These are phyloP conservation scores for Philereme transversata DNA, from an alignment of 2,888 invertebrate species.

Conservation along the genomic window DNA sequence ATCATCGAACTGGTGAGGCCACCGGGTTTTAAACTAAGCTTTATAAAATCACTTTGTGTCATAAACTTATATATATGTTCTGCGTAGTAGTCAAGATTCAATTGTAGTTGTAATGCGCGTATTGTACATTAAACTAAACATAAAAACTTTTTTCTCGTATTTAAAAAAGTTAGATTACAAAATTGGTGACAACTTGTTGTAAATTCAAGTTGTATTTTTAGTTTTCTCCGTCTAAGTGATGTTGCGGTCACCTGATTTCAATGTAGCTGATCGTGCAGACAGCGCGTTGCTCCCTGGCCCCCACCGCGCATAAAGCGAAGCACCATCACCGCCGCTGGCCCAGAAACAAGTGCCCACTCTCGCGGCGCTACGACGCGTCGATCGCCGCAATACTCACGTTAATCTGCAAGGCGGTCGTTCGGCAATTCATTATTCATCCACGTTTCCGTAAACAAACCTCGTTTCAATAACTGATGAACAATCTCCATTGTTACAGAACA, in stretches of 20 bases:
- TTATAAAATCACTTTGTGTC: background rate
- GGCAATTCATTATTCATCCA: conserved; percentile 35
- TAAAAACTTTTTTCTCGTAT: no score
- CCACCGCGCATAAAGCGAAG: conserved; percentile 60
- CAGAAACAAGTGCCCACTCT: conserved; percentile 68
- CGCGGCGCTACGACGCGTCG: conserved; percentile 59
- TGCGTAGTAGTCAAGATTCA: background rate
- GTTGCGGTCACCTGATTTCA: conserved; percentile 53
- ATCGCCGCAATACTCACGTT: conserved; percentile 42
- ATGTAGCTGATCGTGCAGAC: conserved; percentile 56
- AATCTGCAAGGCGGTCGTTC: conserved; percentile 41
- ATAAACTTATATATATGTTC: background rate
- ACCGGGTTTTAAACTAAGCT: conserved; percentile 35
- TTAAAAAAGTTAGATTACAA: background rate
- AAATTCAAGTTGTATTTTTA: background rate
- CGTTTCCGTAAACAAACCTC: conserved; percentile 41
- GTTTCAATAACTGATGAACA: conserved; percentile 24
- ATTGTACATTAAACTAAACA: background rate
- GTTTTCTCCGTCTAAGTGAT: background rate
- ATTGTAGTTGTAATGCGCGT: background rate
- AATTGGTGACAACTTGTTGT: background rate
- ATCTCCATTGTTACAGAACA: conserved; percentile 66
- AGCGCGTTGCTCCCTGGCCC: conserved; percentile 64
- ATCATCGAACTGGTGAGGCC: conserved; percentile 75
- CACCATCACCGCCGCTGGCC: conserved; percentile 45